Conservation (phyloP, 2,797 vertebrate species). For the Thaleichthys pacificus region DNA sequence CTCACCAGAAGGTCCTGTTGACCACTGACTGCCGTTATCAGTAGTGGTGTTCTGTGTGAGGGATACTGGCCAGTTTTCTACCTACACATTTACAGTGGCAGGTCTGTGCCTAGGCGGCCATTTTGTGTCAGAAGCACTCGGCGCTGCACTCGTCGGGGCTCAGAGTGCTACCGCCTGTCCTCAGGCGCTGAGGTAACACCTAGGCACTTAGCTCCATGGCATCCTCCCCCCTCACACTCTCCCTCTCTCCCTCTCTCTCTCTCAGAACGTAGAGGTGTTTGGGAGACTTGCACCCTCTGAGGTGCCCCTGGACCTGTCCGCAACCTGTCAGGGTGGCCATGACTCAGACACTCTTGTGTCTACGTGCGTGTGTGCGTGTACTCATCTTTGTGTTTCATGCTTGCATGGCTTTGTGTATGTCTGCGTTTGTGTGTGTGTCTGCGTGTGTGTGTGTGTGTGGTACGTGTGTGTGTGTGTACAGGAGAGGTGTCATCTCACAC, state of each 20-base stretch:
- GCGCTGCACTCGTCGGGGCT: slow-evolving; percentile 50
- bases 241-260: slow-evolving; percentile 53
- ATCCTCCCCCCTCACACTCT: slow-evolving; percentile 29
- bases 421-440: not conserved
- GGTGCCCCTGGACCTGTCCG: slow-evolving; percentile 66
- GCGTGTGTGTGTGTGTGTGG: not conserved
- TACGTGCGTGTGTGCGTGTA: no score
- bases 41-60: not conserved
- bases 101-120: slow-evolving; percentile 51
- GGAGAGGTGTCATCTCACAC: not conserved
- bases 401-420: slow-evolving; percentile 1
- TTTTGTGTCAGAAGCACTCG: slow-evolving; percentile 64
- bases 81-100: slow-evolving; percentile 53
- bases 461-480: not conserved
- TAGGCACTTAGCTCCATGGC: slow-evolving; percentile 72
- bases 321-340: slow-evolving; percentile 31
- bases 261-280: slow-evolving; percentile 41
- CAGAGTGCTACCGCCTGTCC: slow-evolving; percentile 72
- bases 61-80: slow-evolving; percentile 47
- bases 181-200: slow-evolving; percentile 64
- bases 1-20: no score
- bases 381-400: no score
- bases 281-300: slow-evolving; percentile 55
- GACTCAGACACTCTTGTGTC: slow-evolving; percentile 2
- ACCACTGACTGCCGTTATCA: no score